phyloP scores from a whole-genome alignment of 1,140 invertebrate species.

The Camponotus floridanus region DNA sequence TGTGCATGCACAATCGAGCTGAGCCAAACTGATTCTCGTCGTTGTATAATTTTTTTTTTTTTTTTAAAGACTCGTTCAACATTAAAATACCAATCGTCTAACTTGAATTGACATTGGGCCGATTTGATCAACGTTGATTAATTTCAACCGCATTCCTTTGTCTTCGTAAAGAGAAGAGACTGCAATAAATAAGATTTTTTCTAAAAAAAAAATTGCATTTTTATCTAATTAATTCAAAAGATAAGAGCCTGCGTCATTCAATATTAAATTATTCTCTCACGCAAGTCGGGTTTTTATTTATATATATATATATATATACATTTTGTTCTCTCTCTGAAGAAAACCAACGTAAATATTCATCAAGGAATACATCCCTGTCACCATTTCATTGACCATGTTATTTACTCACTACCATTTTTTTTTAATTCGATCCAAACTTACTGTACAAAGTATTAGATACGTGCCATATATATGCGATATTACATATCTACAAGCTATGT shows the following conservation, averaged over 20 bases:
- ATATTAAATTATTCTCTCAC: not conserved
- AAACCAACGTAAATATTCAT: not conserved
- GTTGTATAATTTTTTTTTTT: not conserved
- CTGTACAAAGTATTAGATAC: slow-evolving; percentile 56
- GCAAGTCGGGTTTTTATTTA: not conserved
- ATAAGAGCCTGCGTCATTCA: not conserved
- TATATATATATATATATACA: too few relatives aligned
- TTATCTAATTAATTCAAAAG: not conserved
- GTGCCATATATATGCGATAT: slow-evolving; percentile 11
- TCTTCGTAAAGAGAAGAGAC: not conserved
- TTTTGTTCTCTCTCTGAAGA: not conserved
- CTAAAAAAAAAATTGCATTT: not conserved
- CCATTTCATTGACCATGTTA: slow-evolving; percentile 47
- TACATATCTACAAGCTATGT: slow-evolving; percentile 43
- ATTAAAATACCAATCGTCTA: not conserved
- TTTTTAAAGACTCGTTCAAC: not conserved
- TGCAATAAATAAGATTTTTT: not conserved
- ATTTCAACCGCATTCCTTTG: not conserved
- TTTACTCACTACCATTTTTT: slow-evolving; percentile 35
- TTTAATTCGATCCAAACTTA: slow-evolving; percentile 23
- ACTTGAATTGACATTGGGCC: not conserved
- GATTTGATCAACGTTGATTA: not conserved
- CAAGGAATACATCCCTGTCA: slow-evolving; percentile 25
- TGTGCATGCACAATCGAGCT: slow-evolving; percentile 12
- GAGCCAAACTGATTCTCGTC: not conserved